Evolutionary conservation across 2,888 invertebrate genomes (phyloP).

Genomic region (Xiphydria camelus): DNA sequence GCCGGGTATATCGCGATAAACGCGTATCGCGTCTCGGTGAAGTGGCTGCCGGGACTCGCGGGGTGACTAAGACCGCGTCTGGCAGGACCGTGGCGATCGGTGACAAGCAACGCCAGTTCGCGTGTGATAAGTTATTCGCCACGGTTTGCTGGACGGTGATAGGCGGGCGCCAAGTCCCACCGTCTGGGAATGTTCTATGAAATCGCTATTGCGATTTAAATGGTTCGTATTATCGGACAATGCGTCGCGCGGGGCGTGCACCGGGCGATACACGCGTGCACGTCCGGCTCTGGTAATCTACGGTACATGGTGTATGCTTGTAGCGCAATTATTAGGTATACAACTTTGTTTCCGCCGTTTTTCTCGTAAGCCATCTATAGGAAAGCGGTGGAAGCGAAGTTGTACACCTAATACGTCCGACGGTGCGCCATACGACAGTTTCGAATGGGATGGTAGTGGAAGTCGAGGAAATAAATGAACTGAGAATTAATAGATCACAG

Average conservation of each 20-base stretch:
- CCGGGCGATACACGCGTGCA: slow-evolving; percentile 7
- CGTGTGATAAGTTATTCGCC: slow-evolving; percentile 43
- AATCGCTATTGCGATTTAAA: slow-evolving; percentile 38
- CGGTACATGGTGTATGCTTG: too few relatives aligned
- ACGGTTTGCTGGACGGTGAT: slow-evolving; percentile 34
- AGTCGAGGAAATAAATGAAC: too few relatives aligned
- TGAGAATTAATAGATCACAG: too few relatives aligned
- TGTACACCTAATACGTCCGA: too few relatives aligned
- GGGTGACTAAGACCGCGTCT: background rate
- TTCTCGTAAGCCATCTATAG: too few relatives aligned
- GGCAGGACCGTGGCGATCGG: background rate
- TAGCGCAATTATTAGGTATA: too few relatives aligned
- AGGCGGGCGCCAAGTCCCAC: slow-evolving; percentile 48
- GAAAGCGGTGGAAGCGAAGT: too few relatives aligned
- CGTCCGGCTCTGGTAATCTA: too few relatives aligned
- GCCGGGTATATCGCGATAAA: background rate
- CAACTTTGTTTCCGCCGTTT: too few relatives aligned
- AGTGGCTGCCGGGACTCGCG: background rate
- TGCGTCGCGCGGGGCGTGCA: slow-evolving; percentile 23
- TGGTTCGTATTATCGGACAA: slow-evolving; percentile 47
- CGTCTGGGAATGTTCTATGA: slow-evolving; percentile 49
- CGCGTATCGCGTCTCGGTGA: background rate
- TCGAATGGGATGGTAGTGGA: too few relatives aligned
- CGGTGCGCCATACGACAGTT: too few relatives aligned
- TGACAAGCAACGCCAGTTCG: slow-evolving; percentile 2